Base-by-base conservation (phyloP, 2,888 invertebrate genomes). In the Aphodius granarius region DNA sequence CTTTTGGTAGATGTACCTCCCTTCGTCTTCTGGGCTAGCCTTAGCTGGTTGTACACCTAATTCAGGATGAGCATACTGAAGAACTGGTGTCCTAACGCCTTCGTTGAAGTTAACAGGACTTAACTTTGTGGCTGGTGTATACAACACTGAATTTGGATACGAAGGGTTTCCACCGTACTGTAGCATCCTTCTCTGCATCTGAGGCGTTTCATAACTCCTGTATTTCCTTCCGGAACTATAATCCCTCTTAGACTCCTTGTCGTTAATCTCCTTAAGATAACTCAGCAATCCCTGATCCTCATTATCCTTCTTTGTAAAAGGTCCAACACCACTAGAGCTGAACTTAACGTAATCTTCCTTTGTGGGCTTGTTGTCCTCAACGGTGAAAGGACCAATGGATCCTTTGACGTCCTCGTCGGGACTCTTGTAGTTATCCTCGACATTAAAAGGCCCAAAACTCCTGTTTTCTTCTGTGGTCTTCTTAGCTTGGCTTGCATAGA, bases 41-140 rank as follows among this genome's bases (percentile, higher is more conserved):
- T 92, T 92, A 0, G 94, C 94, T 0, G 94, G 92, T 84, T 94
- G 94, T 0, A 94, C 92, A 15, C 94, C 94, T 4, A 94, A 86
- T 81, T 94, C 94, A 0, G 94, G 94, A 84, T 94, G 94, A 0
- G 94, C 94, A 82, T 94, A 94, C 82, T 94, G 94, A 0, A 94
- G 88, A 2, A 94, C 93, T 0, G 94, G 94, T 20, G 93, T 92
- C 64, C 94, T 88, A 0, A 92, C 92, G 23, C 93, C 92, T 80
- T 94, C 92, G 77, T 92, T 93, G 78, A 94, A 91, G 5, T 90
- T 90, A 0, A 91, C 88, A 0, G 89, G 88, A 4, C 91, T 89
- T 64, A 88, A 84, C 80, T 90, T 90, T 0, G 90, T 89, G 79
- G 89, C 90, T 0, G 92, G 89, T 0, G 91, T 90, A 82, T 94